A percentile compares a stretch with the other conserved stretches of the same genome.
Evolutionary conservation across 2,113 vertebrate species (phyloP).

Genomic region (Terrapene triunguis): DNA sequence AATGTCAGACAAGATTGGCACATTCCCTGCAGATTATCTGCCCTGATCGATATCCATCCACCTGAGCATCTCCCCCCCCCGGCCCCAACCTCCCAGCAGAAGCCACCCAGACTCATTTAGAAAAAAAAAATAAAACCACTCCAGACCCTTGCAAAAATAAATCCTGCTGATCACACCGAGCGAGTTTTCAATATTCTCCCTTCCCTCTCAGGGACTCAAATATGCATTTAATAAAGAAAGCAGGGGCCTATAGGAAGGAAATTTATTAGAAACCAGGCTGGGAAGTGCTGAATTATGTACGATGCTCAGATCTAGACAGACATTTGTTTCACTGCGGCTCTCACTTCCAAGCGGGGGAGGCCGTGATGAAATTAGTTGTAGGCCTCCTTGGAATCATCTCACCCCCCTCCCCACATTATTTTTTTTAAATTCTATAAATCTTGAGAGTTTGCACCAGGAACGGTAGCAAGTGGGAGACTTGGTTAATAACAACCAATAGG

Average conservation of each 20-base stretch:
- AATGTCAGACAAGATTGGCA: neutral
- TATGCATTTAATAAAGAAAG: accelerated
- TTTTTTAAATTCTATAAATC: neutral
- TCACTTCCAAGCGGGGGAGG: accelerated
- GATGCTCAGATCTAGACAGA: neutral
- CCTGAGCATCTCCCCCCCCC: neutral
- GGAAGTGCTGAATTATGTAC: neutral
- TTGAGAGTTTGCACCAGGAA: neutral
- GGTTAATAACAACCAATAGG: neutral
- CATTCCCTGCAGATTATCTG: accelerated
- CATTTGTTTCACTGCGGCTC: accelerated
- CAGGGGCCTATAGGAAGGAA: neutral
- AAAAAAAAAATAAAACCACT: neutral
- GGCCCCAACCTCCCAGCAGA: neutral
- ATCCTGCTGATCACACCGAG: neutral
- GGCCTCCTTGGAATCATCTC: neutral
- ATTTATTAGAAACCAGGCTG: neutral
- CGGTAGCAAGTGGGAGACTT: neutral
- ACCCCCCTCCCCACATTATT: neutral
- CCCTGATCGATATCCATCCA: neutral
- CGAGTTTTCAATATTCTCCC: neutral
- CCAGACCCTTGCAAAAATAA: neutral
- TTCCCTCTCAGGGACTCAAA: neutral
- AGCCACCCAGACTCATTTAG: neutral
- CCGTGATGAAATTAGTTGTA: neutral